Evolutionary conservation across 2,797 vertebrate genomes (phyloP), one percentile per base, ranked within the genome.

Genomic region (Dendrocincla tyrannina): DNA sequence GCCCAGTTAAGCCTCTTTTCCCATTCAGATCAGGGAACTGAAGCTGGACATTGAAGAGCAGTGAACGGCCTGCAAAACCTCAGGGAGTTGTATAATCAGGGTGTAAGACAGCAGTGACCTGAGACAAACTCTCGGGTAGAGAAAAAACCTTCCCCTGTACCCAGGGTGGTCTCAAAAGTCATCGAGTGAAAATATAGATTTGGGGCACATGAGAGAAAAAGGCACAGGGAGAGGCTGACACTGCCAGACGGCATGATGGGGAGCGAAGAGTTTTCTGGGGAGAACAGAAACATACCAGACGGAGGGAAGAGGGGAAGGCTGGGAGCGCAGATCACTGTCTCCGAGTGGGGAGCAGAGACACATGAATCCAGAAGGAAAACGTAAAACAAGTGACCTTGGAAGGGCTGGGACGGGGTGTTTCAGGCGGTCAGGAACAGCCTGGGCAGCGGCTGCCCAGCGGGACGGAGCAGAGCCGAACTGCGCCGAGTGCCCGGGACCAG

Each of bases 101-200:
- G 33, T 60, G 25, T 24, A n/a, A 69, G 37, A 37, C 17, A 35
- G n/a, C 59, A 74, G 24, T 0, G 2, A 67, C 47, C 42, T 2
- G 11, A 46, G 55, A 22, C 6, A 44, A 44, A 13, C 32, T 37
- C 8, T 44, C 5, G 0, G 3, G 16, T 10, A 5, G 4, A 44
- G 9, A 35, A 47, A 37, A 56, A 67, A 3, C 8, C n/a, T 82
- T 60, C 22, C 27, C 69, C 24, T 85, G 24, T 39, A 35, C 30
- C 16, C 47, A 42, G 44, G 1, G 27, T 35, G 18, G 27, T 85
- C 60, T 59, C 83, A 66, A 67, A 87, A 86, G 39, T 46, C 50
- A 37, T 1, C 3, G 18, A 42, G 22, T 37, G 39, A 62, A 80
- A 62, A 37, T 35, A 37, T 8, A 1, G 23, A 13, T 53, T 15